phyloP scores from a whole-genome alignment of 2,888 invertebrate genomes.

The Machimus rusticus region DNA sequence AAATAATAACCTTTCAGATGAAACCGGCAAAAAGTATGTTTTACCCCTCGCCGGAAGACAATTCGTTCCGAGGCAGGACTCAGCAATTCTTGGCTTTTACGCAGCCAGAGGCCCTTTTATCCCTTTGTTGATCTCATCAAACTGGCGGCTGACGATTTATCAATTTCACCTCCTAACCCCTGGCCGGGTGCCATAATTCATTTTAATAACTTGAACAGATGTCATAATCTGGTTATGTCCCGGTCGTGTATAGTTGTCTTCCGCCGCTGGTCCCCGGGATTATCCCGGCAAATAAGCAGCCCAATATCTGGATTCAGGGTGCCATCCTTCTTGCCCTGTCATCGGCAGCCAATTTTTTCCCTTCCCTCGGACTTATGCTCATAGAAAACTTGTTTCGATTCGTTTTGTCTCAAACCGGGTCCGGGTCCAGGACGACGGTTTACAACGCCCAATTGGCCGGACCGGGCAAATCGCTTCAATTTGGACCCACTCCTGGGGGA shows the following conservation, averaged over 20 bases:
- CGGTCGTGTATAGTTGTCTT: not conserved
- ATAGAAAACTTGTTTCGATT: not conserved
- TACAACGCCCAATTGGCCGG: slow-evolving; percentile 34
- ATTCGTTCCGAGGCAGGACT: not conserved
- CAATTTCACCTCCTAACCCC: slow-evolving; percentile 28
- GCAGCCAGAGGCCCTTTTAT: not conserved
- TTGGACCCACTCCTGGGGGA: slow-evolving; percentile 8
- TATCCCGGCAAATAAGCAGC: slow-evolving; percentile 8
- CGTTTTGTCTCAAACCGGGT: not conserved
- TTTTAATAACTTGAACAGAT: slow-evolving; percentile 44
- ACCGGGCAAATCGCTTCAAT: slow-evolving; percentile 16
- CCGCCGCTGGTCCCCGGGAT: not conserved
- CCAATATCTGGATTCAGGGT: not conserved
- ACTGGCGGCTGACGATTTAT: slow-evolving; percentile 16
- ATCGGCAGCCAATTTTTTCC: slow-evolving; percentile 31
- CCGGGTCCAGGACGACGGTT: not conserved
- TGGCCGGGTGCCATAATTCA: slow-evolving; percentile 31
- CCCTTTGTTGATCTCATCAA: slow-evolving; percentile 9
- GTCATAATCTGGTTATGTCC: slow-evolving; percentile 44
- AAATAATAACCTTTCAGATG: not conserved
- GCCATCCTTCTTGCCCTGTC: slow-evolving; percentile 28
- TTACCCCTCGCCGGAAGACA: not conserved
- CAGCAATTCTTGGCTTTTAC: not conserved
- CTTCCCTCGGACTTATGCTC: not conserved
- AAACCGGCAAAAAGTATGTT: not conserved